Percentiles rank a stretch among this genome's conserved stretches.
Conservation (phyloP, 2,113 vertebrate genomes). For the human region DNA sequence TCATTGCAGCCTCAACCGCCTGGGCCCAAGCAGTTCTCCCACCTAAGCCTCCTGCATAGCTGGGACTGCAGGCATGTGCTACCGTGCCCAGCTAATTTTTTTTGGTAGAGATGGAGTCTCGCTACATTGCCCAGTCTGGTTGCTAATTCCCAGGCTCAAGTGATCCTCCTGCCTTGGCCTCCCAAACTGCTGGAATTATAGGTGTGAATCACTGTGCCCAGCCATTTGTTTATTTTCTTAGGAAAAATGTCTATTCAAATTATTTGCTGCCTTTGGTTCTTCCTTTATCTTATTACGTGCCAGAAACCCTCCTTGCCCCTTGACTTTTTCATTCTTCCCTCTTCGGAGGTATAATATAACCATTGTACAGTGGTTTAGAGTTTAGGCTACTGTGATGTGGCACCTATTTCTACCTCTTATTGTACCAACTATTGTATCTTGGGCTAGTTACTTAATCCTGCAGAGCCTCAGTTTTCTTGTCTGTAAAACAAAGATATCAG, state of each 20-base stretch:
- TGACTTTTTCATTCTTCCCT: neutral
- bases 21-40: too few relatives aligned
- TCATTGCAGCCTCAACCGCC: too few relatives aligned
- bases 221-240: neutral
- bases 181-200: too few relatives aligned
- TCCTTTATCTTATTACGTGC: neutral
- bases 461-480: conserved; percentile 3
- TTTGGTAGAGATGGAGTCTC: too few relatives aligned
- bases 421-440: neutral
- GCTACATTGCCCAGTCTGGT: too few relatives aligned
- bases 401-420: neutral
- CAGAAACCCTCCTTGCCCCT: neutral
- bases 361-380: neutral
- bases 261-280: conserved; percentile 16
- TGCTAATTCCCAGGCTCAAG: too few relatives aligned
- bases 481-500: neutral
- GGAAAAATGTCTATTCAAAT: conserved; percentile 1
- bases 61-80: too few relatives aligned
- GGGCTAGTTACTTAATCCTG: neutral
- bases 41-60: too few relatives aligned
- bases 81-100: too few relatives aligned
- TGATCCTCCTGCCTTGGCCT: too few relatives aligned
- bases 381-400: neutral
- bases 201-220: too few relatives aligned
- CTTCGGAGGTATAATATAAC: neutral